Evolutionary conservation across 2,113 vertebrate species (phyloP).

Genomic region (Chaetops frenatus): DNA sequence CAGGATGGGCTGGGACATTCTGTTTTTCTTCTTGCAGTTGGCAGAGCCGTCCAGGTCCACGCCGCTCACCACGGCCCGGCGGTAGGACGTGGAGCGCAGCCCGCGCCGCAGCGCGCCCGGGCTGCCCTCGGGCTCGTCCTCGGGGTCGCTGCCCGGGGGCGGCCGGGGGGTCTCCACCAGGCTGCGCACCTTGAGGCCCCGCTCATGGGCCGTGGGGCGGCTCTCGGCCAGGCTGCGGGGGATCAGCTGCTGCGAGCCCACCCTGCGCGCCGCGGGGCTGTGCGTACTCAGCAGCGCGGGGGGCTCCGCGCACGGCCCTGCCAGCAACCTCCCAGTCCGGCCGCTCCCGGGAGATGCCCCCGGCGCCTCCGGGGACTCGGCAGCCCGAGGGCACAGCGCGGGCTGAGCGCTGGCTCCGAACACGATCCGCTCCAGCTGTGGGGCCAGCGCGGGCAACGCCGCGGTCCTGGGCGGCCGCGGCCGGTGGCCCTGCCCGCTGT

Average conservation of each 20-base stretch:
- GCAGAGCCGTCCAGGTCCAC: conserved; percentile 72
- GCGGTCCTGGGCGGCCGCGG: neutral
- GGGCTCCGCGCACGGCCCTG: neutral
- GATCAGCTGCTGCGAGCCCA: conserved; percentile 81
- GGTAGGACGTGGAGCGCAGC: conserved; percentile 90
- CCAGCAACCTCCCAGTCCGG: too few relatives aligned
- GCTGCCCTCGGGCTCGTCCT: conserved; percentile 70
- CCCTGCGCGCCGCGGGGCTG: conserved; percentile 81
- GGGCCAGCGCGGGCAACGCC: neutral
- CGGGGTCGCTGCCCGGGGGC: conserved; percentile 51
- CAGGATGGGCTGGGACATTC: conserved; percentile 76
- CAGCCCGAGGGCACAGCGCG: neutral
- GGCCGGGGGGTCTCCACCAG: conserved; percentile 79
- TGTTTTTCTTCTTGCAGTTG: conserved; percentile 69
- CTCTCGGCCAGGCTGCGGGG: neutral
- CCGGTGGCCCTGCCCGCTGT: neutral
- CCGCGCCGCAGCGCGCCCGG: conserved; percentile 77
- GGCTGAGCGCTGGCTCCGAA: neutral
- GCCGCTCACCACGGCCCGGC: conserved; percentile 88
- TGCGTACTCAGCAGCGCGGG: conserved; percentile 82
- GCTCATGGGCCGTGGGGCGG: neutral
- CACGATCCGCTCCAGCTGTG: neutral
- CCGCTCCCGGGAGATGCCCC: neutral
- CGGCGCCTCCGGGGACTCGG: neutral
- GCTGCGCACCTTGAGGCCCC: conserved; percentile 75